Evolutionary conservation across 1,140 invertebrate genomes (phyloP).

Genomic region (Pemphigus obesinymphae): DNA sequence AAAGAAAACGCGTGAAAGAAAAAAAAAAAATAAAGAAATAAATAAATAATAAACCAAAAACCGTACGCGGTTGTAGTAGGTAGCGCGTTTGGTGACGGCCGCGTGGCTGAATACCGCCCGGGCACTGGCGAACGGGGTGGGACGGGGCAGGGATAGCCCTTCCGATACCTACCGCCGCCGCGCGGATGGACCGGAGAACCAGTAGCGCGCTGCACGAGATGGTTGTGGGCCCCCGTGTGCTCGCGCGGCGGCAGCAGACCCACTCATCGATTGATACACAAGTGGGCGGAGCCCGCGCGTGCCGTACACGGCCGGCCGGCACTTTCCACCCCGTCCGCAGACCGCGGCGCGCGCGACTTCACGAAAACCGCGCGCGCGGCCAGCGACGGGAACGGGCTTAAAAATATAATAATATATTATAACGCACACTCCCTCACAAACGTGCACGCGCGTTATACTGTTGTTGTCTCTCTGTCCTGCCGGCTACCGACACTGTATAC

Average conservation of each 20-base stretch:
- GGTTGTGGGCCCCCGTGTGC: neutral
- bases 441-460: no score
- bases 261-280: constrained; percentile 38
- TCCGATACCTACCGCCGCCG: neutral
- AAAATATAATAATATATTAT: neutral
- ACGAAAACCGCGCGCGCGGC: neutral
- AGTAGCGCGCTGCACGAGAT: constrained; percentile 31
- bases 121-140: neutral
- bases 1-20: neutral
- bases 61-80: no score
- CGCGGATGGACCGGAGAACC: constrained; percentile 32
- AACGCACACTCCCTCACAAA: neutral
- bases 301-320: neutral
- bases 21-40: neutral
- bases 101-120: constrained; percentile 1
- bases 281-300: constrained; percentile 22
- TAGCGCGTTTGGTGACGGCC: neutral
- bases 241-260: neutral
- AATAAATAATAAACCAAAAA: neutral
- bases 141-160: neutral
- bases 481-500: neutral
- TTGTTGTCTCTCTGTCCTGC: no score
- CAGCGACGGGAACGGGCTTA: neutral
- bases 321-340: neutral
- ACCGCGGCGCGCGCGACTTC: neutral